A percentile compares a stretch with the other conserved stretches of the same genome.
Conservation (phyloP, 2,797 vertebrate genomes). For the Spinus olivaceus region DNA sequence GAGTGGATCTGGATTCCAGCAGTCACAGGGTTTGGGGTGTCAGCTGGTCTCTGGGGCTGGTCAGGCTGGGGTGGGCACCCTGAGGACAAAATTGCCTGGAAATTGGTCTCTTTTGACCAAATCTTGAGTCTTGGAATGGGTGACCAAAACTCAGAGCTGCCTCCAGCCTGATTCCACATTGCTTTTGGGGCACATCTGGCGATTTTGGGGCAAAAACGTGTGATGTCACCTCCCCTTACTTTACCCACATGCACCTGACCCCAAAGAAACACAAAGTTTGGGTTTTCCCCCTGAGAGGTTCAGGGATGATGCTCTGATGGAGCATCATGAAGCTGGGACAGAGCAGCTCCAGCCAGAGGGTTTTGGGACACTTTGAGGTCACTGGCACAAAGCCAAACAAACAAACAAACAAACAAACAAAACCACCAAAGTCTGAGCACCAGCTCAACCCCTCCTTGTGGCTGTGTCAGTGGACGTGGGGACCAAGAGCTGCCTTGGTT, state of each 20-base stretch:
- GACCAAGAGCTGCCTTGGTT: neutral
- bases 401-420: too few species aligned
- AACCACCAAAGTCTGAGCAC: too few species aligned
- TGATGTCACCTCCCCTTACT: neutral
- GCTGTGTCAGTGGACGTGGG: neutral
- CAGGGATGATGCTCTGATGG: neutral
- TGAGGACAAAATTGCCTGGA: neutral
- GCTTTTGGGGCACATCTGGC: neutral
- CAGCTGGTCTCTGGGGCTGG: neutral
- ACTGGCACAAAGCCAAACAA: neutral
- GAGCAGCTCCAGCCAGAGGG: neutral
- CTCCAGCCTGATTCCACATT: fast-evolving
- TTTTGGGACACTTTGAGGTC: neutral
- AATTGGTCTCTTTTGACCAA: neutral
- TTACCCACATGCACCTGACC: neutral
- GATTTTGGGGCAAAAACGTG: neutral
- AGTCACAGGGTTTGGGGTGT: neutral
- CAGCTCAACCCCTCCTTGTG: neutral
- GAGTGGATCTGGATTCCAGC: neutral
- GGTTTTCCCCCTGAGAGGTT: neutral
- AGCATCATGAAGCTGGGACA: neutral
- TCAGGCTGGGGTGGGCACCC: neutral
- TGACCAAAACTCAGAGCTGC: neutral
- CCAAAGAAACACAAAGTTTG: neutral
- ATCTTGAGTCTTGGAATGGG: neutral